phyloP scores from a whole-genome alignment of 92 coral and sea anemone genomes.

The Chrysogorgia sp. region DNA sequence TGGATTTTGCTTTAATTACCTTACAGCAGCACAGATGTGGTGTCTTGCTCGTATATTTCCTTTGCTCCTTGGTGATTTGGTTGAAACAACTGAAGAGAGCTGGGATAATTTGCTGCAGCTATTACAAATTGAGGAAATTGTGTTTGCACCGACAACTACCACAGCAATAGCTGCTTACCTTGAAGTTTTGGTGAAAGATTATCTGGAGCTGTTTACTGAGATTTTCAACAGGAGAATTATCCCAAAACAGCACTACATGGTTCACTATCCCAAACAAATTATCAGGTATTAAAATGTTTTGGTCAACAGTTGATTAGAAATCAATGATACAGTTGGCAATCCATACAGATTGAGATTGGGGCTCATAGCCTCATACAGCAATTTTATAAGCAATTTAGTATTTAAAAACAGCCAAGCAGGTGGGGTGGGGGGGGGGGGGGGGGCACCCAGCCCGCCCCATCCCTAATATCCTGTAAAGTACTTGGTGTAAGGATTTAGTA shows the following conservation, averaged over 20 bases:
- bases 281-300: slow-evolving; percentile 7
- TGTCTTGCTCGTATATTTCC: slow-evolving; percentile 26
- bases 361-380: too few relatives aligned
- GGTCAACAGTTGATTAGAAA: too few relatives aligned
- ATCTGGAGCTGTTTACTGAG: not conserved
- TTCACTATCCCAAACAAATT: slow-evolving; percentile 23
- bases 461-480: not conserved
- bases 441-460: too few relatives aligned
- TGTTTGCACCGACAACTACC: slow-evolving; percentile 11
- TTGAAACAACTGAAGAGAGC: not conserved
- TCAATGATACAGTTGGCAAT: too few relatives aligned
- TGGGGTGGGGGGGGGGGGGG: not conserved
- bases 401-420: not conserved
- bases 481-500: not conserved
- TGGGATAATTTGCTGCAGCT: slow-evolving; percentile 18
- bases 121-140: slow-evolving; percentile 22
- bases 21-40: slow-evolving; percentile 26
- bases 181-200: slow-evolving; percentile 16
- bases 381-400: too few relatives aligned
- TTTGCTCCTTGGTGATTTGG: slow-evolving; percentile 5
- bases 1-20: not conserved
- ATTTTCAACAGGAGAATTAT: not conserved
- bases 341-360: too few relatives aligned
- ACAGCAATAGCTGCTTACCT: slow-evolving; percentile 25
- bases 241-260: slow-evolving; percentile 39